Evolutionary conservation across 2,113 vertebrate genomes (phyloP).

Genomic region (Miniopterus natalensis): DNA sequence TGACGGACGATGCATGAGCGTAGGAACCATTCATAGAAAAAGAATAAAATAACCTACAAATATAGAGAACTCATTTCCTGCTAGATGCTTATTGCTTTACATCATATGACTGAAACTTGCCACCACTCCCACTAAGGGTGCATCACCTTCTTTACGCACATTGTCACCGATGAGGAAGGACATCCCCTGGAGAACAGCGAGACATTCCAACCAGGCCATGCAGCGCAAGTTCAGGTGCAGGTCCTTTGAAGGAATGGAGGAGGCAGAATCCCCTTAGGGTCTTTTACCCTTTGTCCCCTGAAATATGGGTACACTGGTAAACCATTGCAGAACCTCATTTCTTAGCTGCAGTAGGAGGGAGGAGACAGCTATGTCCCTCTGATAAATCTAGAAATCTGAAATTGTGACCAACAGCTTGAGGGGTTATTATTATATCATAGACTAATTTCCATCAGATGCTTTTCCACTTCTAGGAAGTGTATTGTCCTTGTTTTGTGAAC

Average conservation of each 20-base stretch:
- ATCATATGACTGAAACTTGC: neutral
- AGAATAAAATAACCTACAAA: neutral
- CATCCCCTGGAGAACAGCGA: neutral
- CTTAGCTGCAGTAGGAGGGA: accelerated
- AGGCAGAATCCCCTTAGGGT: neutral
- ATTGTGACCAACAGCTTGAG: neutral
- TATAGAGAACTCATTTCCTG: neutral
- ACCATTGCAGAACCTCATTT: neutral
- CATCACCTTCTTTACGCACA: neutral
- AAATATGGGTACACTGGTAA: neutral
- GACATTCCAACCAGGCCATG: neutral
- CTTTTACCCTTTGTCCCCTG: neutral
- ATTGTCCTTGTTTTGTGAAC: neutral
- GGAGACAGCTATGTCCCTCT: too few relatives aligned
- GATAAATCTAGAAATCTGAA: neutral
- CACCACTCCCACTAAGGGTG: neutral
- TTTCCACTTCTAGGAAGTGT: neutral
- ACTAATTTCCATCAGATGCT: neutral
- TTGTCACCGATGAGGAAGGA: neutral
- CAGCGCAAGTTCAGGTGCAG: neutral
- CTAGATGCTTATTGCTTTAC: neutral
- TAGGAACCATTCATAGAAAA: neutral
- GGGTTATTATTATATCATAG: neutral
- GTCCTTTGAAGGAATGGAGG: neutral
- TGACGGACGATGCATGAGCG: neutral